Conservation (phyloP, 2,113 vertebrate species). For the Phyllopteryx taeniolatus region DNA sequence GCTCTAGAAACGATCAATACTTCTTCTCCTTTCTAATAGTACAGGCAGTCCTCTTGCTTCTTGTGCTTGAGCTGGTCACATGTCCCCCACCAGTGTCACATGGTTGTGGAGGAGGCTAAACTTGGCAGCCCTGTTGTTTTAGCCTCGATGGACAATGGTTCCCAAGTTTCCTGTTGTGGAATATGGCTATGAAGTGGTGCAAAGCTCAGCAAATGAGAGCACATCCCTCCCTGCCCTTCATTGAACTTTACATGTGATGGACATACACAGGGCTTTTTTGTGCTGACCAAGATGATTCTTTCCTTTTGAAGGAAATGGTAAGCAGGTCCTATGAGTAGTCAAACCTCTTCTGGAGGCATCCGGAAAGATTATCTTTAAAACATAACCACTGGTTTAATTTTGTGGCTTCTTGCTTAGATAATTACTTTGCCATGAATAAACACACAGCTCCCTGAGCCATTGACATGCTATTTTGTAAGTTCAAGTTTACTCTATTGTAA, state of each 20-base stretch:
- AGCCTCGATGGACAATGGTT: constrained; percentile 71
- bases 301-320: constrained; percentile 70
- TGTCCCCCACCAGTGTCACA: constrained; percentile 58
- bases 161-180: constrained; percentile 81
- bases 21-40: constrained; percentile 20
- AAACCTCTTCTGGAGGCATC: constrained; percentile 14
- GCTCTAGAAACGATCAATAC: constrained; percentile 25
- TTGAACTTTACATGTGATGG: constrained; percentile 58
- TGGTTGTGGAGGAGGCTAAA: constrained; percentile 48
- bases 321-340: constrained; percentile 59
- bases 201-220: constrained; percentile 81
- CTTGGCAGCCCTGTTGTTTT: constrained; percentile 65
- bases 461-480: no score
- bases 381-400: background rate
- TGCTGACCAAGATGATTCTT: constrained; percentile 75
- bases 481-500: no score
- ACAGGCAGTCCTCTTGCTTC: constrained; percentile 30
- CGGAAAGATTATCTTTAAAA: background rate
- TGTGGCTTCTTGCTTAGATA: background rate
- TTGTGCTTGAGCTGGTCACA: constrained; percentile 58
- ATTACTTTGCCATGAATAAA: background rate
- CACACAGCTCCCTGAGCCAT: background rate
- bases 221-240: constrained; percentile 83
- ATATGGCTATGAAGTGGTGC: constrained; percentile 67
- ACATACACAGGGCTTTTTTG: constrained; percentile 54